These are phyloP conservation scores for Echinometra lucunter DNA, from an alignment of 53 echinoderm and acorn worm species.

Conservation along the genomic window DNA sequence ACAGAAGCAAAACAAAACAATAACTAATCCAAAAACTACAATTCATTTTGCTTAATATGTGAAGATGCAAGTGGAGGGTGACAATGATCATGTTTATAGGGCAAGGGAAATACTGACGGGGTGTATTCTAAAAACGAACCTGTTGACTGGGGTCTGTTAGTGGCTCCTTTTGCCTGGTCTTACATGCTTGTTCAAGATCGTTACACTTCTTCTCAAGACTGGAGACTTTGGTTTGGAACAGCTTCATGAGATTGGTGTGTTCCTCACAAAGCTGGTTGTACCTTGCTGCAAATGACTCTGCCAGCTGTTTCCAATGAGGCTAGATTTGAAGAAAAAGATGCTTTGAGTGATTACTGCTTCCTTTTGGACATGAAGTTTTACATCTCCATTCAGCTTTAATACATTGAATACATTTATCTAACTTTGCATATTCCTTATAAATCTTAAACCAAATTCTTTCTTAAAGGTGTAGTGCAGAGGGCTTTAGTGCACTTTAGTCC, in stretches of 20 bases:
- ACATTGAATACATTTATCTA: too few relatives aligned
- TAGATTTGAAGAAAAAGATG: neutral
- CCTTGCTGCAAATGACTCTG: constrained; percentile 1
- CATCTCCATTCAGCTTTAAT: too few relatives aligned
- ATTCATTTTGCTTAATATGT: neutral
- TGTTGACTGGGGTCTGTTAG: neutral
- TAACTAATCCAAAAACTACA: too few relatives aligned
- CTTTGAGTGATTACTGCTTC: neutral
- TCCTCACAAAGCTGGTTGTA: constrained; percentile 33
- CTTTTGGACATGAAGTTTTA: neutral
- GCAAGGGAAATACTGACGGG: neutral
- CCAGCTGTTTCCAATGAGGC: constrained; percentile 29
- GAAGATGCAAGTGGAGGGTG: too few relatives aligned
- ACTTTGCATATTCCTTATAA: too few relatives aligned
- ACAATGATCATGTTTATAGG: neutral
- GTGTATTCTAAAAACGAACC: neutral
- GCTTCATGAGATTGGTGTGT: constrained; percentile 11
- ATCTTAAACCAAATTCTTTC: too few relatives aligned
- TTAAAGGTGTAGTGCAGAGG: too few relatives aligned
- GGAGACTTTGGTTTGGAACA: neutral
- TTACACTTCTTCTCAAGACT: constrained; percentile 32
- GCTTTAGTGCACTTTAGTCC: too few relatives aligned
- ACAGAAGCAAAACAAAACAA: too few relatives aligned
- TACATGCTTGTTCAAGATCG: constrained; percentile 3
- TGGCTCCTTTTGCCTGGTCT: neutral